Evolutionary conservation across 2,113 vertebrate species (phyloP), one percentile per base, ranked within the genome.

Genomic region (Hiodon tergisus): DNA sequence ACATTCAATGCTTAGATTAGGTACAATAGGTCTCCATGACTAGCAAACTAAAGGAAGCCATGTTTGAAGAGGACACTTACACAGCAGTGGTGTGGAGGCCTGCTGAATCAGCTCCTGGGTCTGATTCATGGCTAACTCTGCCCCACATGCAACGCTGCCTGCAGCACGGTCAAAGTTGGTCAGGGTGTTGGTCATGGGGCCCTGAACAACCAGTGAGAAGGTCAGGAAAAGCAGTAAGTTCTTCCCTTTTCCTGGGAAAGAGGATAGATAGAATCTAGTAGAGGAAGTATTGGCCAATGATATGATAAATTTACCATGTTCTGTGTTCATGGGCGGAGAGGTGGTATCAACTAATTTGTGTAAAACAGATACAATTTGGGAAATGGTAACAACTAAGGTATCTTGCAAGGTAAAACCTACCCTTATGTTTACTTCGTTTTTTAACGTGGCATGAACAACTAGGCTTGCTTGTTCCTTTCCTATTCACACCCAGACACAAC

Each of bases 101-200:
- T 77, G 77, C 50, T 92, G 80, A 77, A 95, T 16, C 61, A 92
- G 53, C 54, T 94, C 88, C 0, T 86, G 91, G 0, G 94, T 96
- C 83, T 98, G 95, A 87, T 97, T 98, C 83, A 92, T 85, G 6
- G 94, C 88, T 53, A 95, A 85, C 77, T 98, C 93, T 0, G 90
- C 89, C 0, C 94, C 93, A 3, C 96, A 98, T 2, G 94, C 84
- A 75, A 98, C 85, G 0, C 96, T 89, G 74, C 91, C 81, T 0
- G 95, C 88, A 0, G 89, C 86, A 0, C 83, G 88, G 69, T 90
- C 85, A 6, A 92, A 86, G 83, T 98, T 98, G 0, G 84, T 80
- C 46, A 96, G 3, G 0, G 89, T 89, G 81, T 98, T 98, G 78
- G 83, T 10, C 67, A 94, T 80, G 0, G 96, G 96, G 0, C 96